A percentile compares a stretch with the other conserved stretches of the same genome.
These are phyloP conservation scores for Heterodera filipjevi DNA, from an alignment of 2,888 invertebrate genomes.

Conservation along the genomic window DNA sequence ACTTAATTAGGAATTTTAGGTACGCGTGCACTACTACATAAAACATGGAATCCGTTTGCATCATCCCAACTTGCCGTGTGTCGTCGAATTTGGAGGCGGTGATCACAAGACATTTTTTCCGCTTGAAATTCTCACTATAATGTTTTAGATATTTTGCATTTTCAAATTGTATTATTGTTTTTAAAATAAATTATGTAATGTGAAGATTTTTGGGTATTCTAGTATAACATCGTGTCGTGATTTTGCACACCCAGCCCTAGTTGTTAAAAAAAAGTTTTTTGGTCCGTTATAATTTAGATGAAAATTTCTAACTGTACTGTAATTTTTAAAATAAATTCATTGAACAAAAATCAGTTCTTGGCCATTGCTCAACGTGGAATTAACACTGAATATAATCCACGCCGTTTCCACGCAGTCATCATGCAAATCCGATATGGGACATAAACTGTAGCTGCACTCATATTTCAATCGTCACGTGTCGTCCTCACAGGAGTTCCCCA, in stretches of 20 bases:
- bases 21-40: slow-evolving; percentile 9
- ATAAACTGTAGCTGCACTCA: not conserved
- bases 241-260: too few relatives aligned
- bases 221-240: too few relatives aligned
- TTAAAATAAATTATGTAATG: too few relatives aligned
- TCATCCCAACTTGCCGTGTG: slow-evolving; percentile 14
- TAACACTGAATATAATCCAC: slow-evolving; percentile 7
- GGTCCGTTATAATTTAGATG: not conserved
- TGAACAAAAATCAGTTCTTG: not conserved
- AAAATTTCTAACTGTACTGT: slow-evolving; percentile 14
- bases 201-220: too few relatives aligned
- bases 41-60: slow-evolving; percentile 7
- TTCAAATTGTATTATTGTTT: not conserved
- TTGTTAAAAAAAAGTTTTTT: not conserved
- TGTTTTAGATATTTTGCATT: not conserved
- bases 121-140: slow-evolving; percentile 3
- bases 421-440: not conserved
- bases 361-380: not conserved
- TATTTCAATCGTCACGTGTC: slow-evolving; percentile 5
- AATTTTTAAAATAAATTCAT: slow-evolving; percentile 2
- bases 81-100: slow-evolving; percentile 14
- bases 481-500: slow-evolving; percentile 7
- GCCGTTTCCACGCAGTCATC: slow-evolving; percentile 16
- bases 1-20: not conserved
- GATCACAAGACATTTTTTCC: slow-evolving; percentile 14